Conservation (phyloP, 2,888 invertebrate genomes). For the Byasa hedistus region DNA sequence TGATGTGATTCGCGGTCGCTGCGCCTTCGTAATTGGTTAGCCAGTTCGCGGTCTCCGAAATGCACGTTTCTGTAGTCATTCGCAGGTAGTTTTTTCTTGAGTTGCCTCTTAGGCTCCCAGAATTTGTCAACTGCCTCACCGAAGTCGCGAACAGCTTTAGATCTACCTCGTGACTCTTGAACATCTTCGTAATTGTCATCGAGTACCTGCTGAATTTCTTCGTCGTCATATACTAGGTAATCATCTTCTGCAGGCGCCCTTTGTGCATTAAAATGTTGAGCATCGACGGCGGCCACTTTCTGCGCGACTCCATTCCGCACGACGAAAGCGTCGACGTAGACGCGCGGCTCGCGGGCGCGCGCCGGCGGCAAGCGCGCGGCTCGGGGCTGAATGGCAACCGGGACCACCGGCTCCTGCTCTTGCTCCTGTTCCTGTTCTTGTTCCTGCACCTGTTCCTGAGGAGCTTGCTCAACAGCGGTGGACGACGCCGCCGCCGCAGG, state of each 20-base stretch:
- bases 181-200: slow-evolving; percentile 69
- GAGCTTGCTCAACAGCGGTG: slow-evolving; percentile 39
- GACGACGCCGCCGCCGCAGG: slow-evolving; percentile 48
- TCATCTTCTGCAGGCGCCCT: slow-evolving; percentile 54
- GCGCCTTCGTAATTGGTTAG: slow-evolving; percentile 43
- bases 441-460: slow-evolving; percentile 31
- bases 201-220: slow-evolving; percentile 43
- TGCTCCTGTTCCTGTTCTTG: slow-evolving; percentile 34
- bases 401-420: slow-evolving; percentile 42
- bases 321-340: slow-evolving; percentile 72
- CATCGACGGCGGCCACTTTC: slow-evolving; percentile 64
- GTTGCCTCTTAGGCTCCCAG: slow-evolving; percentile 61
- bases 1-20: slow-evolving; percentile 46
- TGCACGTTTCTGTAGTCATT: slow-evolving; percentile 68
- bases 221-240: slow-evolving; percentile 56
- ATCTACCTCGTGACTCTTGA: slow-evolving; percentile 62
- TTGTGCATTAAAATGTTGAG: slow-evolving; percentile 44
- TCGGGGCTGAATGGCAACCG: slow-evolving; percentile 61
- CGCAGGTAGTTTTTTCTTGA: slow-evolving; percentile 45
- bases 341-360: slow-evolving; percentile 58
- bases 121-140: slow-evolving; percentile 67
- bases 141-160: slow-evolving; percentile 59
- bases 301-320: slow-evolving; percentile 67
- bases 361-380: slow-evolving; percentile 61
- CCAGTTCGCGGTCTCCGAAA: slow-evolving; percentile 64